These are phyloP conservation scores for Dicyrtoma fusca DNA, from an alignment of 2,888 invertebrate genomes.

Conservation along the genomic window DNA sequence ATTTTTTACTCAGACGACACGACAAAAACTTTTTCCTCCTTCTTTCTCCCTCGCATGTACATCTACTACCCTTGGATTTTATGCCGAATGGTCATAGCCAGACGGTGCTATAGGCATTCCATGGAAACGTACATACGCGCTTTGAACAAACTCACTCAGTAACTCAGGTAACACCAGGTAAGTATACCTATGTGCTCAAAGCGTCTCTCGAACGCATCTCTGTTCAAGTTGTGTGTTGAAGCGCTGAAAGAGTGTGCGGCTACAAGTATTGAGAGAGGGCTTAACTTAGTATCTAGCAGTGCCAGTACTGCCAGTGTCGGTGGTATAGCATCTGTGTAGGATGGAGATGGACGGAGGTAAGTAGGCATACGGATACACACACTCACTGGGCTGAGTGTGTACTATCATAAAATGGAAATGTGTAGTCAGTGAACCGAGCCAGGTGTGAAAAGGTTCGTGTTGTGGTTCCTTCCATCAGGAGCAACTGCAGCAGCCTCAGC, in stretches of 20 bases:
- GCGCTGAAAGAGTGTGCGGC: too few relatives aligned
- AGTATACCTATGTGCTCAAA: too few relatives aligned
- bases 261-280: too few relatives aligned
- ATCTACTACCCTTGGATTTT: too few relatives aligned
- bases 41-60: constrained; percentile 22
- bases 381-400: neutral
- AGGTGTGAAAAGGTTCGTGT: constrained; percentile 47
- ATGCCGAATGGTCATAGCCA: too few relatives aligned
- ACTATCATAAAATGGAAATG: neutral
- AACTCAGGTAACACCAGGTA: too few relatives aligned
- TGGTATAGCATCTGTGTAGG: neutral
- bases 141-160: neutral
- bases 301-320: too few relatives aligned
- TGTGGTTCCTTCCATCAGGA: constrained; percentile 40
- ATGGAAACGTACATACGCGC: too few relatives aligned
- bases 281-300: too few relatives aligned
- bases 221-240: too few relatives aligned
- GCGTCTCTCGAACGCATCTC: too few relatives aligned
- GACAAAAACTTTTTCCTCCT: constrained; percentile 43
- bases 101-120: too few relatives aligned
- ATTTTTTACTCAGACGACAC: constrained; percentile 47
- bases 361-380: neutral
- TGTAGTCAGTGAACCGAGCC: constrained; percentile 41
- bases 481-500: neutral
- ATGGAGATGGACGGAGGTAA: neutral